Conservation (phyloP, 2,888 invertebrate genomes). For the Acrobeloides nanus region DNA sequence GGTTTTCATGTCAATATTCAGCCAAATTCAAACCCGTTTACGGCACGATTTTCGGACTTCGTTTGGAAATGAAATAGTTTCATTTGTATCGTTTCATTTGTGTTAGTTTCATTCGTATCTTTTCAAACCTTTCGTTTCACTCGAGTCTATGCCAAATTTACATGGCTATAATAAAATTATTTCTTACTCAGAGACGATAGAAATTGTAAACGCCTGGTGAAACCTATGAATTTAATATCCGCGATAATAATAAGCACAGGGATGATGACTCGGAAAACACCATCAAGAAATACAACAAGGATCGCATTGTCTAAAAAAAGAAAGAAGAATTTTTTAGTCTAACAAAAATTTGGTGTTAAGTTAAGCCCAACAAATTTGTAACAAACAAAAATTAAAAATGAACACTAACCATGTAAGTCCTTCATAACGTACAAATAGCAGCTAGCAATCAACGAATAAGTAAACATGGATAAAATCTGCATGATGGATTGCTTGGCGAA, state of each 20-base stretch:
- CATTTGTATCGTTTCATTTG: too few species aligned
- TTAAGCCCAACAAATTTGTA: neutral
- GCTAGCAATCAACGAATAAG: slow-evolving; percentile 42
- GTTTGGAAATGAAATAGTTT: slow-evolving; percentile 3
- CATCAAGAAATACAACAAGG: slow-evolving; percentile 41
- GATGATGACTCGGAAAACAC: slow-evolving; percentile 37
- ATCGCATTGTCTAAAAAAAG: slow-evolving; percentile 32
- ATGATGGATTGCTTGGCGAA: slow-evolving; percentile 44
- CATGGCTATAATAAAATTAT: neutral
- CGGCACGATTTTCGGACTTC: neutral
- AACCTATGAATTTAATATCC: slow-evolving; percentile 35
- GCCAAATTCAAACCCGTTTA: neutral
- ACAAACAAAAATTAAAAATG: slow-evolving; percentile 4
- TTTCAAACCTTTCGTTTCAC: too few species aligned
- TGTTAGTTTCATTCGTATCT: too few species aligned
- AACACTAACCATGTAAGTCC: slow-evolving; percentile 17
- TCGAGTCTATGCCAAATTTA: too few species aligned
- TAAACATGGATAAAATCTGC: slow-evolving; percentile 45
- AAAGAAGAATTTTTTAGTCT: slow-evolving; percentile 5
- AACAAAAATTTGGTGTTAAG: neutral
- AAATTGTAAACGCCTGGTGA: slow-evolving; percentile 41
- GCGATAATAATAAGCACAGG: slow-evolving; percentile 39
- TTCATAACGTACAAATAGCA: slow-evolving; percentile 36
- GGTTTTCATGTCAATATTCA: neutral
- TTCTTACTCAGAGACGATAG: slow-evolving; percentile 30